These are phyloP conservation scores for Halyomorpha halys DNA, from an alignment of 1,140 invertebrate genomes.

Conservation along the genomic window DNA sequence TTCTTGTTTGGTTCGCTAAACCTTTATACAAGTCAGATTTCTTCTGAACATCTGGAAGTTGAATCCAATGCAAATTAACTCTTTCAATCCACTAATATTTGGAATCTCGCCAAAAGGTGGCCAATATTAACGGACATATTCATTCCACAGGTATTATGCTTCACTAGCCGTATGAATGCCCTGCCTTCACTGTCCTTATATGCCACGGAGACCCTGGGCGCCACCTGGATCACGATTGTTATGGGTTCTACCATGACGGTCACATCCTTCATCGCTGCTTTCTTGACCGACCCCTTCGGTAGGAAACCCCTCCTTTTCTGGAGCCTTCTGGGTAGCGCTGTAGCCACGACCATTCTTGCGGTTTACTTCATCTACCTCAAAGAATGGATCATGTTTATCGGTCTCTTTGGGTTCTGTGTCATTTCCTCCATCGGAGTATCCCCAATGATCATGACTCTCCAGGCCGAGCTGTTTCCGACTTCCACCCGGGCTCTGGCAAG, in stretches of 20 bases:
- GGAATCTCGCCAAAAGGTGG: no score
- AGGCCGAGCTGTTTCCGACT: conserved; percentile 30
- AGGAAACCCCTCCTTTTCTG: conserved; percentile 38
- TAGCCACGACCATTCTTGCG: conserved; percentile 17
- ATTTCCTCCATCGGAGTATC: conserved; percentile 14
- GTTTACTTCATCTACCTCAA: conserved; percentile 22
- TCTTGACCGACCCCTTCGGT: conserved; percentile 39
- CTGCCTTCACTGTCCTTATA: neutral
- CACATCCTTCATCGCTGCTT: conserved; percentile 28
- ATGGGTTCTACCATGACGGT: conserved; percentile 30
- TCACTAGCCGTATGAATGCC: neutral
- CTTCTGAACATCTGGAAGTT: no score
- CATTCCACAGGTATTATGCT: neutral
- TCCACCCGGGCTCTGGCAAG: conserved; percentile 27
- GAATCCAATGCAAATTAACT: no score
- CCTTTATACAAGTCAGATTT: no score
- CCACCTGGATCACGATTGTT: neutral
- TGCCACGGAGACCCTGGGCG: neutral
- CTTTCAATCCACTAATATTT: no score
- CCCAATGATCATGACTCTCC: conserved; percentile 23
- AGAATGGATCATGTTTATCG: conserved; percentile 5
- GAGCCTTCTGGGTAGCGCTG: conserved; percentile 32
- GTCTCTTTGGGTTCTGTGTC: conserved; percentile 8
- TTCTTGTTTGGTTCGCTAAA: no score
- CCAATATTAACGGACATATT: no score